These are phyloP conservation scores for Dasypolia templi DNA, from an alignment of 2,888 invertebrate genomes.

Conservation along the genomic window DNA sequence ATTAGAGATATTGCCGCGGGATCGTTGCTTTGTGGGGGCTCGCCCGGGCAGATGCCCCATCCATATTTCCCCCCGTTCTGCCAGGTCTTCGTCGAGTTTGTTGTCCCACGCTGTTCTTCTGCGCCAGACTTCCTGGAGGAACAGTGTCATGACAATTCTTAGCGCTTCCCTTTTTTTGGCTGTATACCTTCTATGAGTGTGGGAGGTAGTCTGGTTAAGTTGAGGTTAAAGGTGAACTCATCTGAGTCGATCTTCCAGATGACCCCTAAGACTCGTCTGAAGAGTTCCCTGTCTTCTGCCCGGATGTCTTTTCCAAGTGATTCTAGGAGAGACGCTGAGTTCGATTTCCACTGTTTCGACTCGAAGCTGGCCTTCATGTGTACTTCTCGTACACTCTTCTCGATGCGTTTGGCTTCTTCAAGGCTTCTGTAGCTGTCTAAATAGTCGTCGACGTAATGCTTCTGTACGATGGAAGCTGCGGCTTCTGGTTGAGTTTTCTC, in stretches of 20 bases:
- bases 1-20: neutral
- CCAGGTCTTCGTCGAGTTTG: neutral
- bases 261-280: too few relatives aligned
- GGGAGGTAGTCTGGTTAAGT: neutral
- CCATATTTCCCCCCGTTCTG: neutral
- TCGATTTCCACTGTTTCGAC: neutral
- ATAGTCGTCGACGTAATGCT: constrained; percentile 1
- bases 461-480: too few relatives aligned
- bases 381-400: too few relatives aligned
- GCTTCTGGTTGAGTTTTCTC: neutral
- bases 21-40: neutral
- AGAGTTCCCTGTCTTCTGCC: neutral
- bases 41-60: neutral
- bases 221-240: neutral
- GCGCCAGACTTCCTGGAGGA: constrained; percentile 6
- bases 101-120: neutral
- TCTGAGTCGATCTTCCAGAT: too few relatives aligned
- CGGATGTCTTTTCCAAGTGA: neutral
- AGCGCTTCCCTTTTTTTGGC: neutral
- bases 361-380: too few relatives aligned
- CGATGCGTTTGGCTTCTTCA: neutral
- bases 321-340: too few relatives aligned
- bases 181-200: neutral
- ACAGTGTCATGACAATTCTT: neutral
- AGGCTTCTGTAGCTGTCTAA: neutral